Conservation (phyloP, 2,113 vertebrate species). For the Pseudorectes ferrugineus region DNA sequence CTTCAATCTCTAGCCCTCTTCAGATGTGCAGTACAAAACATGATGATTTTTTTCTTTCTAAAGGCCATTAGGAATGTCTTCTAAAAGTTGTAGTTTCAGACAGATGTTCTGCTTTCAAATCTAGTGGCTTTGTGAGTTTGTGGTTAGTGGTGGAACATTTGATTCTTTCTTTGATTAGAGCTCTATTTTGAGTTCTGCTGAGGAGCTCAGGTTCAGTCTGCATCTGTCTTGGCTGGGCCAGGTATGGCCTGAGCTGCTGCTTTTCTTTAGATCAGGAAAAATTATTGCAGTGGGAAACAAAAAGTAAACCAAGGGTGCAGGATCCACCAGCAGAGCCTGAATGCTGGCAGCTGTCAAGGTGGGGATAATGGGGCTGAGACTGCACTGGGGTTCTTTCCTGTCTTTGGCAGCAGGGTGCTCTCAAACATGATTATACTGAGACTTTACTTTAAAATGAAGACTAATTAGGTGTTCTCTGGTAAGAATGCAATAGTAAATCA, state of each 20-base stretch:
- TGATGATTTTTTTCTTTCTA: not conserved
- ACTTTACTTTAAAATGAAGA: not conserved
- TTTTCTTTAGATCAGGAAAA: not conserved
- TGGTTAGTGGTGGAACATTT: not conserved
- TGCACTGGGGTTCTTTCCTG: not conserved
- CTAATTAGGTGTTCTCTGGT: not conserved
- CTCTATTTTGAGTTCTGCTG: not conserved
- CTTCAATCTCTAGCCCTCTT: not conserved
- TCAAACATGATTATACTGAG: not conserved
- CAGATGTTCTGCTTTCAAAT: not conserved
- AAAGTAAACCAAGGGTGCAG: not conserved
- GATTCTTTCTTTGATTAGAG: not conserved
- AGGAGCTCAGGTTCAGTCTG: not conserved
- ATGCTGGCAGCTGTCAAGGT: fast-evolving
- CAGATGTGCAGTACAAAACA: not conserved
- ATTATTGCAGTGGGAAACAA: not conserved
- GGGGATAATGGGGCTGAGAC: not conserved
- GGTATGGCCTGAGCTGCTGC: not conserved
- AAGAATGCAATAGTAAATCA: not conserved
- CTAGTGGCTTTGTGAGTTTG: not conserved
- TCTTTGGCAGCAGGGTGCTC: not conserved
- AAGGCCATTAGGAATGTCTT: not conserved
- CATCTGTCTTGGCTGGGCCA: not conserved
- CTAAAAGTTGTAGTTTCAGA: not conserved
- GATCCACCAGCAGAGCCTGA: not conserved